phyloP scores from a whole-genome alignment of 2,113 vertebrate genomes.

The Ochotona curzoniae region DNA sequence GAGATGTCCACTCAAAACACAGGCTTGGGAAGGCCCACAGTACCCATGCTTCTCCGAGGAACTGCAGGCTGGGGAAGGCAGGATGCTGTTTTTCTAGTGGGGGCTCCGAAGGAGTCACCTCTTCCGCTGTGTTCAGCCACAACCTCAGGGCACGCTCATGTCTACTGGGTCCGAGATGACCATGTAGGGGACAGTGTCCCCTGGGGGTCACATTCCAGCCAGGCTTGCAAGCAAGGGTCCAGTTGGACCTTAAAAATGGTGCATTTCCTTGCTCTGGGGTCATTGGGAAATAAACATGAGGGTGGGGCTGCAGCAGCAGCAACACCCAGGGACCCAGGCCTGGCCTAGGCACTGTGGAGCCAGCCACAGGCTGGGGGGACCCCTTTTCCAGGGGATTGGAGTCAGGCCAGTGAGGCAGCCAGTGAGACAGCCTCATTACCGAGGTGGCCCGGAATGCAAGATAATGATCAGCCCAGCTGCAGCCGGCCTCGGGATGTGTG shows the following conservation, averaged over 20 bases:
- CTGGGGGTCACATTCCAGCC: background rate
- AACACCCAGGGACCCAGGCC: background rate
- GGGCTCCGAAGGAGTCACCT: fast-evolving
- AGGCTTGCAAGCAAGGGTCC: background rate
- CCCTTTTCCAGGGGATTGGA: background rate
- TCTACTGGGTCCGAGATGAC: background rate
- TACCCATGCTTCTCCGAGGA: background rate
- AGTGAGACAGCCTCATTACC: slow-evolving; percentile 37
- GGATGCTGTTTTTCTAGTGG: background rate
- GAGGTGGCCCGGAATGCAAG: background rate
- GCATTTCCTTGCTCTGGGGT: background rate
- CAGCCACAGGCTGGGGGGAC: fast-evolving
- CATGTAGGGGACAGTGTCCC: background rate
- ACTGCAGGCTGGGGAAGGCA: background rate
- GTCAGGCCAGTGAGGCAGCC: background rate
- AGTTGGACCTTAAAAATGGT: background rate
- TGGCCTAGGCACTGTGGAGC: background rate
- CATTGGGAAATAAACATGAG: background rate
- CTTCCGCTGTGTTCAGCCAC: background rate
- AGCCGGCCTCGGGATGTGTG: background rate
- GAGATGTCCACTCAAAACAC: no score
- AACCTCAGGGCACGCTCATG: background rate
- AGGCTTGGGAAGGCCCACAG: background rate
- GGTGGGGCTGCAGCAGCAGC: background rate
- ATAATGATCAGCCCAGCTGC: slow-evolving; percentile 43